phyloP scores from a whole-genome alignment of 2,113 vertebrate genomes.

The Sciurus niger region DNA sequence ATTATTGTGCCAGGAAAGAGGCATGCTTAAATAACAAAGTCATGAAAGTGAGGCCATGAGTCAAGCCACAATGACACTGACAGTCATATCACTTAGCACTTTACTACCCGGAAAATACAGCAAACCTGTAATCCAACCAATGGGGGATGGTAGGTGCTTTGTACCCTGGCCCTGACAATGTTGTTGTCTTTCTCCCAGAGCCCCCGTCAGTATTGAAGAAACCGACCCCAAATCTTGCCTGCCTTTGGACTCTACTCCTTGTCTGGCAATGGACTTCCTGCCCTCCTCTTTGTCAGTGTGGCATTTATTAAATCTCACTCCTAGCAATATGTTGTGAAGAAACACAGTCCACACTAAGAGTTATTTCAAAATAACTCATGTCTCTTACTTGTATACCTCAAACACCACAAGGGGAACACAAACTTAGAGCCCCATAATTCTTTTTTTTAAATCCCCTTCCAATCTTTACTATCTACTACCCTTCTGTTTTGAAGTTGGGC shows the following conservation, averaged over 20 bases:
- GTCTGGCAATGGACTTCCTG: not conserved
- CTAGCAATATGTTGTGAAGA: not conserved
- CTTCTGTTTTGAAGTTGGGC: not conserved
- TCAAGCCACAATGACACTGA: not conserved
- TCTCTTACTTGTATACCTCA: not conserved
- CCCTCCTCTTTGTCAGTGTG: not conserved
- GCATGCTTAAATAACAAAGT: not conserved
- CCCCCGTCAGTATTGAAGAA: not conserved
- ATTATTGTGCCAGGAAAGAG: not conserved
- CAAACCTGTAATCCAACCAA: not conserved
- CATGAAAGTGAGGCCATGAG: not conserved
- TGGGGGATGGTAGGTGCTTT: not conserved
- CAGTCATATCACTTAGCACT: not conserved
- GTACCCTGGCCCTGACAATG: not conserved
- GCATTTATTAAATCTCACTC: not conserved
- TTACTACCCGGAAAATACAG: not conserved
- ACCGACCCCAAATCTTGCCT: not conserved
- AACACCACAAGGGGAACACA: not conserved
- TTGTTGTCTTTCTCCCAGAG: not conserved
- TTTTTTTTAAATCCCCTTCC: not conserved
- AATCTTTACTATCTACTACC: not conserved
- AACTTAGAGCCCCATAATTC: not conserved
- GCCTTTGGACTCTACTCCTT: not conserved
- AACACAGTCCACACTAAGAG: not conserved
- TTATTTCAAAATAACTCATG: slow-evolving; percentile 3